A percentile compares a stretch with the other conserved stretches of the same genome.
Evolutionary conservation across 2,113 vertebrate genomes (phyloP).

Genomic region (Galeopterus variegatus): DNA sequence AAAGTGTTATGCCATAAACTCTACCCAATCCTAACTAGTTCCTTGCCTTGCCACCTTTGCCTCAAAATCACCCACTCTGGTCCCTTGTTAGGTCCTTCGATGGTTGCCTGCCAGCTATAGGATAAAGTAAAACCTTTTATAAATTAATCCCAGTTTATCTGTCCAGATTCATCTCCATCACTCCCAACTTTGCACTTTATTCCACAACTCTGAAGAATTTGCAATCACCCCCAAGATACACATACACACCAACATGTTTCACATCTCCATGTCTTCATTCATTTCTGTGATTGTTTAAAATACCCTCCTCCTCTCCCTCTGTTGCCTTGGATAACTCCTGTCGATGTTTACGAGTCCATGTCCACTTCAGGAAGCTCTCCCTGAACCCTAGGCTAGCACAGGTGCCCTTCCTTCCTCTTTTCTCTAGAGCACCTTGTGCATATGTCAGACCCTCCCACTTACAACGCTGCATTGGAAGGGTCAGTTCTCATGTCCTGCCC

Average conservation of each 20-base stretch:
- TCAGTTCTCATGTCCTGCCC: no score
- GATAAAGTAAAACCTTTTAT: neutral
- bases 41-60: neutral
- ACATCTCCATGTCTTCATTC: neutral
- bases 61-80: neutral
- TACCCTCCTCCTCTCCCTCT: neutral
- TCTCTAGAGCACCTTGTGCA: neutral
- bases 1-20: neutral
- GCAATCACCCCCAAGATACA: neutral
- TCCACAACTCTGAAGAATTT: neutral
- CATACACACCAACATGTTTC: neutral
- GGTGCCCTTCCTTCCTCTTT: neutral
- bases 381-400: neutral
- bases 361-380: neutral
- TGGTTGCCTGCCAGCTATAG: neutral
- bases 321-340: neutral
- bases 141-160: neutral
- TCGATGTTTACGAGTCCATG: neutral
- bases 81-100: neutral
- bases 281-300: neutral
- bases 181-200: neutral
- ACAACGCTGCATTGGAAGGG: fast-evolving
- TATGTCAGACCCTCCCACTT: no score
- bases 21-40: neutral
- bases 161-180: neutral